These are phyloP conservation scores for Pristionchus fissidentatus DNA, from an alignment of 2,888 invertebrate species.

Conservation along the genomic window DNA sequence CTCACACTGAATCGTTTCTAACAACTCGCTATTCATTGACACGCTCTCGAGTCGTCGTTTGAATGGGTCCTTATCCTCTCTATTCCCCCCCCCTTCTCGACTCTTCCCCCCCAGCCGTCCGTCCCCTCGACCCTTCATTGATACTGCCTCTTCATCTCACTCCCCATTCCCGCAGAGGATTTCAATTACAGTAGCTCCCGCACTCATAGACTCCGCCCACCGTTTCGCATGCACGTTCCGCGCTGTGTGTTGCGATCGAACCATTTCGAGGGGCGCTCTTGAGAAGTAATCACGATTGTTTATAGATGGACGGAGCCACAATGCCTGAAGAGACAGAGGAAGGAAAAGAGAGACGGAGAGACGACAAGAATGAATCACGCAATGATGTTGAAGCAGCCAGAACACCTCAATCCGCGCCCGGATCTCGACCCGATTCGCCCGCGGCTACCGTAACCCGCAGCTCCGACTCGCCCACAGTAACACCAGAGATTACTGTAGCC, in stretches of 20 bases:
- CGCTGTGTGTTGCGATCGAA: not conserved
- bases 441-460: conserved; percentile 5
- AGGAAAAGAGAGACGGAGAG: not conserved
- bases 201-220: conserved; percentile 44
- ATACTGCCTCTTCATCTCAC: conserved; percentile 29
- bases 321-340: not conserved
- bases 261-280: not conserved
- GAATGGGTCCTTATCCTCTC: conserved; percentile 28
- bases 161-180: not conserved
- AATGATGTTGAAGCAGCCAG: not conserved
- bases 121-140: not conserved
- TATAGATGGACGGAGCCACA: not conserved
- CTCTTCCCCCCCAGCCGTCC: not conserved
- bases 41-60: not conserved
- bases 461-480: not conserved
- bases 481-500: conserved; percentile 42
- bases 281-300: conserved; percentile 43
- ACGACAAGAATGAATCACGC: not conserved
- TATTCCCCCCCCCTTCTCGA: too few species aligned
- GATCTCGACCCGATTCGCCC: not conserved
- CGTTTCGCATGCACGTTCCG: not conserved
- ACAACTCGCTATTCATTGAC: conserved; percentile 35
- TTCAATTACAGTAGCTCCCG: conserved; percentile 48
- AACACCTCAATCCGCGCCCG: not conserved
- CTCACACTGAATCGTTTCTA: conserved; percentile 20